Base-by-base conservation (phyloP, 2,113 vertebrate species). In the Trematomus loennbergii region DNA sequence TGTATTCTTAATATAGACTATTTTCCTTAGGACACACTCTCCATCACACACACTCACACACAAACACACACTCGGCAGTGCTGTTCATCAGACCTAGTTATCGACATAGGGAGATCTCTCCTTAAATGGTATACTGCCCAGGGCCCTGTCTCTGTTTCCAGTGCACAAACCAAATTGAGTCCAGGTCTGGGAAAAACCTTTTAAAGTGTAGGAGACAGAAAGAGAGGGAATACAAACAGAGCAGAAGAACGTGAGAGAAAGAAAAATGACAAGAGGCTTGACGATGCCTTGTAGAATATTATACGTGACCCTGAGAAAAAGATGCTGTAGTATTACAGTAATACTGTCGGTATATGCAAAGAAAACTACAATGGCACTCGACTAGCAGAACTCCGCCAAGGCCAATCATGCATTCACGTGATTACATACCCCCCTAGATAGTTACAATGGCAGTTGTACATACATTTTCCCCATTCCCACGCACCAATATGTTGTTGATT, bases 71-170 rank as follows among this genome's bases (percentile, higher is more conserved):
- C 22, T 36, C 29, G 36, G 36, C 36, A 40, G 29, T 69, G 58
- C 29, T 17, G 59, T 83, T 88, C 87, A 87, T 90, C 88, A 85
- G 84, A 87, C 89, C 78, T 78, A 77, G 86, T 88, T 89, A 93
- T 92, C 79, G 86, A 91, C 89, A 86, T 83, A 63, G 81, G 79
- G 79, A 88, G 90, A 92, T 91, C 86, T 93, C 67, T 92, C 94
- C 93, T 91, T 94, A 94, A 93, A 94, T 93, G 94, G 92, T 93
- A 84, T 91, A 94, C 89, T 82, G 81, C 87, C 87, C 83, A 53
- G 82, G 71, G 85, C 81, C 81, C 54, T 80, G 87, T 73, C 49
- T 83, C 70, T 88, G 79, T 91, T 91, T 92, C 84, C 90, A 91
- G 76, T 72, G 79, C 81, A 78, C 75, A 82, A 74, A 80, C 79